A percentile compares a stretch with the other conserved stretches of the same genome.
Evolutionary conservation across 64 coral and sea anemone genomes (phyloP).

Genomic region (Pocillopora damicornis): DNA sequence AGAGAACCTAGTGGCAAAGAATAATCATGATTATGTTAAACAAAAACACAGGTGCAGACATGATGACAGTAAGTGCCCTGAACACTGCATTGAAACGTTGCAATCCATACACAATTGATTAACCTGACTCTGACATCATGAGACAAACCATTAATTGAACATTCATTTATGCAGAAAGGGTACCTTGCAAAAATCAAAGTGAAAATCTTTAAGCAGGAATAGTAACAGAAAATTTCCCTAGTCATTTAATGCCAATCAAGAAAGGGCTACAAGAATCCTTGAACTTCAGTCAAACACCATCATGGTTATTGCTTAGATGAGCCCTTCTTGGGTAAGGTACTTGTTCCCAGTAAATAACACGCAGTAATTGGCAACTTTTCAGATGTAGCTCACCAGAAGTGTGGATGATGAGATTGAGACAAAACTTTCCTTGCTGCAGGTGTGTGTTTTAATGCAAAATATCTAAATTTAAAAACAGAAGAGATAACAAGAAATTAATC

Average conservation of each 20-base stretch:
- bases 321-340: too few relatives aligned
- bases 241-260: background rate
- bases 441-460: constrained; percentile 88
- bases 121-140: too few relatives aligned
- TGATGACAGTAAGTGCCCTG: background rate
- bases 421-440: constrained; percentile 89
- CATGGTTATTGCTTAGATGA: too few relatives aligned
- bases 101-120: too few relatives aligned
- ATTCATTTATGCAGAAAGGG: background rate
- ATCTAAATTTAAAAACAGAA: constrained; percentile 45
- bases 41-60: too few relatives aligned
- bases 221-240: background rate
- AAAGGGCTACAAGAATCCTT: too few relatives aligned
- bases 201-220: too few relatives aligned
- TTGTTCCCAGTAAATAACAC: too few relatives aligned
- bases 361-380: too few relatives aligned
- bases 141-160: too few relatives aligned
- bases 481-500: background rate
- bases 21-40: background rate
- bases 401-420: constrained; percentile 88
- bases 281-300: too few relatives aligned
- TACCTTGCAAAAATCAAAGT: background rate
- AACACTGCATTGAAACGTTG: background rate
- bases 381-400: constrained; percentile 69
- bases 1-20: constrained; percentile 63